phyloP scores from a whole-genome alignment of 1,140 invertebrate genomes.

The Pemphigus obesinymphae region DNA sequence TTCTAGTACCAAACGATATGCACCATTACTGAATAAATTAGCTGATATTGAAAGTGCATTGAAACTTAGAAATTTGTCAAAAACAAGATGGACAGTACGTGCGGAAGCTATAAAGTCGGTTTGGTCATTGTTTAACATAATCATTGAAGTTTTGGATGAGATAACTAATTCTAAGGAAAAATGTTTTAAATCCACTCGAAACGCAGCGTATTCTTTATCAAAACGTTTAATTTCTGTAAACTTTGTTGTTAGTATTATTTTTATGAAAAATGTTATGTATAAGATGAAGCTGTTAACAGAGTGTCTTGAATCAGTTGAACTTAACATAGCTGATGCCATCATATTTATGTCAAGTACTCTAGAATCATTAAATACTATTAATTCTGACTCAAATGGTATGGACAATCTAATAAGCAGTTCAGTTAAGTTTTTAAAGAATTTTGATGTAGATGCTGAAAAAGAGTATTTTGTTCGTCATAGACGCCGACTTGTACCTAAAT shows the following conservation, averaged over 20 bases:
- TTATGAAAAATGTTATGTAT: background rate
- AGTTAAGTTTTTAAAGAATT: background rate
- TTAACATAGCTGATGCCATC: background rate
- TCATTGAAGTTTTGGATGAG: background rate
- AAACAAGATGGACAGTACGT: slow-evolving; percentile 6
- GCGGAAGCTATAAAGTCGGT: background rate
- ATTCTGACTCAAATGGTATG: background rate
- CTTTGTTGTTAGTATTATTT: background rate
- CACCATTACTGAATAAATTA: background rate
- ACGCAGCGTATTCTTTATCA: background rate
- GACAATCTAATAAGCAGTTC: background rate
- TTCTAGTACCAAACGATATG: background rate
- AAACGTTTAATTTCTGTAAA: background rate
- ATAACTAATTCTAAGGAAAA: background rate
- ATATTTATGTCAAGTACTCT: background rate
- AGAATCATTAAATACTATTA: background rate
- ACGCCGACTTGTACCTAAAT: background rate
- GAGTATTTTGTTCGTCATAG: background rate
- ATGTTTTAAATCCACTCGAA: background rate
- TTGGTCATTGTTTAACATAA: background rate
- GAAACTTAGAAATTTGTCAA: background rate
- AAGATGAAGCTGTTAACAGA: background rate
- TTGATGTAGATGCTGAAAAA: background rate
- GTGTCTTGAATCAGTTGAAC: background rate
- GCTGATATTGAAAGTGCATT: background rate